Evolutionary conservation across 2,888 invertebrate species (phyloP), one percentile per base, ranked within the genome.

Genomic region (Lithophane ornitopus): DNA sequence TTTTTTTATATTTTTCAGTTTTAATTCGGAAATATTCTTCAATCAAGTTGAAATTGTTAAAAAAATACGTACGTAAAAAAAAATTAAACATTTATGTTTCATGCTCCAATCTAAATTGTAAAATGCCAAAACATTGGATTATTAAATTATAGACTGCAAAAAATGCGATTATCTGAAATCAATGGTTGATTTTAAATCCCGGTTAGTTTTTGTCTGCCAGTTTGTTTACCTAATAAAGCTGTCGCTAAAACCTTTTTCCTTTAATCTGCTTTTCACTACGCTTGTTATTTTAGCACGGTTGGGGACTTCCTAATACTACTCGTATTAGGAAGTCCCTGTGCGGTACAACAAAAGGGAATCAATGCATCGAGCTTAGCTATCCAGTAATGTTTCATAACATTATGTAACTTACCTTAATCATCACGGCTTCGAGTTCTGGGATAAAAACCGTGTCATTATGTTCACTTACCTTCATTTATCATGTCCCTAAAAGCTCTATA

Each of bases 161-260:
- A 56, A 65, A 49, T 63, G 58, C 26, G n/a, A 41, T 61, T 62
- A 19, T 46, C 59, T 66, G 19, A 39, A 66, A 66, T 46, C n/a
- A 65, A 71, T 39, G 28, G n/a, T 39, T 39, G 26, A 59, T 54
- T 63, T 34, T 54, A 63, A 58, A 79, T 58, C 56, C 56, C 7
- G 2, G 52, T 67, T 78, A 46, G 34, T 52, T 66, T 72, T 73
- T 68, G 22, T 67, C 28, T 52, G 56, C 7, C 62, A 58, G 44
- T 79, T 79, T 68, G 34, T 68, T 68, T 46, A n/a, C n/a, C n/a
- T n/a, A 68, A 79, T 28, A 63, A 73, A 68, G 52, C 73, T 63
- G 58, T 9, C 58, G 52, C 19, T 80, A 46, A 73, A 67, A 63
- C 67, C 0, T 79, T 52, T 62, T 73, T 34, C 12, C 14, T 73